Conservation (phyloP, 1,140 invertebrate genomes). For the Manduca sexta region DNA sequence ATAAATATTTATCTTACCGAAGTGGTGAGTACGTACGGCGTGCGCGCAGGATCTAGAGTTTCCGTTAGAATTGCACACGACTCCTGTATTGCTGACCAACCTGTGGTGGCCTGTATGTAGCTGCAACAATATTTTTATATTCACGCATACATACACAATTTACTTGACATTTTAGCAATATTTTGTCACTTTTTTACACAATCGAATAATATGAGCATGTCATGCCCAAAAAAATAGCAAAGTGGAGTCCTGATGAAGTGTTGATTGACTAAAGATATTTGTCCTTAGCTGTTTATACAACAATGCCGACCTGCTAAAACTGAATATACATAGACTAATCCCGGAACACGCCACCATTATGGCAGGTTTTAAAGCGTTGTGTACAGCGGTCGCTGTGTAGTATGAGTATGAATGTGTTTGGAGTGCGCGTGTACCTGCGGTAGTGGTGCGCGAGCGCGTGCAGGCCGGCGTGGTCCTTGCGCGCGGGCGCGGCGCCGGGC, state of each 20-base stretch:
- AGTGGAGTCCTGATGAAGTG: neutral
- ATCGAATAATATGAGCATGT: no score
- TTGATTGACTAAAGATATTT: neutral
- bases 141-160: neutral
- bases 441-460: slow-evolving; percentile 37
- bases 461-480: slow-evolving; percentile 31
- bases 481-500: slow-evolving; percentile 33
- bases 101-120: slow-evolving; percentile 44
- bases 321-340: no score
- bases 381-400: no score
- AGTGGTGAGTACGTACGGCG: slow-evolving; percentile 38
- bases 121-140: slow-evolving; percentile 21
- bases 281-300: neutral
- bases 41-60: slow-evolving; percentile 51
- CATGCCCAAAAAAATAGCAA: neutral
- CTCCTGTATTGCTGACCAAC: slow-evolving; percentile 52
- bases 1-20: slow-evolving; percentile 34
- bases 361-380: neutral
- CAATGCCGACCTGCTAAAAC: no score
- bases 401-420: no score
- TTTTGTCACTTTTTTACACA: no score
- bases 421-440: slow-evolving; percentile 20
- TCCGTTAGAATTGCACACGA: slow-evolving; percentile 45
- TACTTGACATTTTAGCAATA: no score
- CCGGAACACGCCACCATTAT: neutral